Conservation (phyloP, 2,888 invertebrate genomes). For the Hirudinaria manillensis region DNA sequence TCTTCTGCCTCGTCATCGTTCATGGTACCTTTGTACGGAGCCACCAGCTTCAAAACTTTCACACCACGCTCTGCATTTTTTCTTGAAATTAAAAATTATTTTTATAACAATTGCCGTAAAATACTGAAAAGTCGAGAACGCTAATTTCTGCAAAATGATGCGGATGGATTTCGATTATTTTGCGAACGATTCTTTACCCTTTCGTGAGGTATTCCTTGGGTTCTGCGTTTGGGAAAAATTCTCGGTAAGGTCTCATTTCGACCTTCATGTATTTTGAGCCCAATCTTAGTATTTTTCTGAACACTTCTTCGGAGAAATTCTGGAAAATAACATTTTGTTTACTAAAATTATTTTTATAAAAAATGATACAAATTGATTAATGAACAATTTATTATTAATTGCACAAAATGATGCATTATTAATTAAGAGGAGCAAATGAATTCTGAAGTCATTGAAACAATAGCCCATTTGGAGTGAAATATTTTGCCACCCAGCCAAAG, state of each 20-base stretch:
- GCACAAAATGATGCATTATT: too few species aligned
- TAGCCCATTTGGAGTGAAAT: too few species aligned
- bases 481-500: too few species aligned
- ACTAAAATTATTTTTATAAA: not conserved
- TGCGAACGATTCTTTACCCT: not conserved
- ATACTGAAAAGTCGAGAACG: too few species aligned
- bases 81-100: constrained; percentile 16
- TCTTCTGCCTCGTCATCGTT: constrained; percentile 34
- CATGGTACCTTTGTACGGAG: constrained; percentile 32
- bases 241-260: not conserved
- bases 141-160: too few species aligned
- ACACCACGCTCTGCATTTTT: constrained; percentile 42
- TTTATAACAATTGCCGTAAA: not conserved
- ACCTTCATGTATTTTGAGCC: constrained; percentile 14
- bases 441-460: too few species aligned
- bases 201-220: constrained; percentile 24
- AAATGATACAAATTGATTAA: too few species aligned
- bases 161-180: not conserved
- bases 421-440: too few species aligned
- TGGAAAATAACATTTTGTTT: not conserved
- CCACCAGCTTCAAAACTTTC: constrained; percentile 55
- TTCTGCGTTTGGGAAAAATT: constrained; percentile 2
- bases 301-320: constrained; percentile 24
- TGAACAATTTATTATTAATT: too few species aligned
- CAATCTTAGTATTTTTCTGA: constrained; percentile 17